Conservation (phyloP, 2,888 invertebrate species). For the Scaeva pyrastri region DNA sequence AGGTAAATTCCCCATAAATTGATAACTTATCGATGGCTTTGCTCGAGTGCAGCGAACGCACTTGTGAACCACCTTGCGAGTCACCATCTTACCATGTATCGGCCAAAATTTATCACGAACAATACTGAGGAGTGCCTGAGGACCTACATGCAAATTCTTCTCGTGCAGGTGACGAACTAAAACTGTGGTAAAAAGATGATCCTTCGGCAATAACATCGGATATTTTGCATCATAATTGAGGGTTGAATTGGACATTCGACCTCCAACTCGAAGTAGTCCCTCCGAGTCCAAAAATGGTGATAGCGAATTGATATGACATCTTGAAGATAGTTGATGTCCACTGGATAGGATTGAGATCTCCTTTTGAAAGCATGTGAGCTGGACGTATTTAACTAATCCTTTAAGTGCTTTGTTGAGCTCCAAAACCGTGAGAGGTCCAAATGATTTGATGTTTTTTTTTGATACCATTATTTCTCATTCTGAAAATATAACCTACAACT, state of each 20-base stretch:
- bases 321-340: background rate
- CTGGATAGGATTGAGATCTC: background rate
- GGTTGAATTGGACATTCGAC: background rate
- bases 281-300: background rate
- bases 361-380: background rate
- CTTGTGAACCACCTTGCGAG: constrained; percentile 14
- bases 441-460: background rate
- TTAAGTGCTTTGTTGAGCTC: background rate
- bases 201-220: background rate
- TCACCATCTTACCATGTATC: constrained; percentile 21
- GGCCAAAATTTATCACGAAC: background rate
- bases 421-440: background rate
- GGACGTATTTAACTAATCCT: background rate
- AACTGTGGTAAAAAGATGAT: background rate
- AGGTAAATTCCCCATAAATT: constrained; percentile 59
- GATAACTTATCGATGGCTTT: constrained; percentile 24
- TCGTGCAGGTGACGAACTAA: background rate
- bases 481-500: background rate
- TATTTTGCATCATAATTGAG: background rate
- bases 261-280: background rate
- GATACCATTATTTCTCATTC: background rate
- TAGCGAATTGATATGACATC: background rate
- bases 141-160: background rate
- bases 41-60: constrained; percentile 37
- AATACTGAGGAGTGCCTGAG: background rate